Conservation (phyloP, 1,140 invertebrate genomes). For the Drosophila nigromelanica region DNA sequence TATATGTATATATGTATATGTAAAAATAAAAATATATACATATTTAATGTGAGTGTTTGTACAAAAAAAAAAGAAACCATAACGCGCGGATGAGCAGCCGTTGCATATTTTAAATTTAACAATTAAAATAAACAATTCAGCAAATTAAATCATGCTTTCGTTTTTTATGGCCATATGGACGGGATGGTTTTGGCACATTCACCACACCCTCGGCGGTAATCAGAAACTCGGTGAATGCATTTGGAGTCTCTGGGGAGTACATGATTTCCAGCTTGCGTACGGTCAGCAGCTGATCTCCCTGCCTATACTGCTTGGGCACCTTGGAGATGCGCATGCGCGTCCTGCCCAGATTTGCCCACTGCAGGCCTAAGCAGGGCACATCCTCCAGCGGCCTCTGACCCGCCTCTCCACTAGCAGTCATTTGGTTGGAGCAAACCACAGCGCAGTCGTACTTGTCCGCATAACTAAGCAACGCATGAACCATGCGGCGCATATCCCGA, state of each 20-base stretch:
- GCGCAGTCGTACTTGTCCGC: constrained; percentile 85
- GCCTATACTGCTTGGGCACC: constrained; percentile 65
- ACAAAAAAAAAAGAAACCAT: constrained; percentile 34
- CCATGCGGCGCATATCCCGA: constrained; percentile 86
- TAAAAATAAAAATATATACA: constrained; percentile 19
- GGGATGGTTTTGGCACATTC: constrained; percentile 50
- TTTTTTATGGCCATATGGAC: background rate
- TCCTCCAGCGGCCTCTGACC: constrained; percentile 53
- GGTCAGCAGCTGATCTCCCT: constrained; percentile 57
- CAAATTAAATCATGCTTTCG: constrained; percentile 39
- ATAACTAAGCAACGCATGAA: constrained; percentile 85
- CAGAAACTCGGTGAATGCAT: constrained; percentile 73
- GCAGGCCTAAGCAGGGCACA: constrained; percentile 87
- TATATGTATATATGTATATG: background rate
- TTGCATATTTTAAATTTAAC: constrained; percentile 68
- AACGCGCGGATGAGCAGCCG: constrained; percentile 17
- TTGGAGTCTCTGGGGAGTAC: constrained; percentile 84
- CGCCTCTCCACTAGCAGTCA: constrained; percentile 81
- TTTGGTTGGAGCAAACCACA: constrained; percentile 90
- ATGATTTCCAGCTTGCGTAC: constrained; percentile 80
- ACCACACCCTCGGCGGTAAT: constrained; percentile 70
- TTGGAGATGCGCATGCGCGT: constrained; percentile 86
- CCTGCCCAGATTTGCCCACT: constrained; percentile 89
- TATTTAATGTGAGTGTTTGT: constrained; percentile 45
- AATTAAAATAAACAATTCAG: constrained; percentile 63